Evolutionary conservation across 2,888 invertebrate genomes (phyloP).

Genomic region (Mantis religiosa): DNA sequence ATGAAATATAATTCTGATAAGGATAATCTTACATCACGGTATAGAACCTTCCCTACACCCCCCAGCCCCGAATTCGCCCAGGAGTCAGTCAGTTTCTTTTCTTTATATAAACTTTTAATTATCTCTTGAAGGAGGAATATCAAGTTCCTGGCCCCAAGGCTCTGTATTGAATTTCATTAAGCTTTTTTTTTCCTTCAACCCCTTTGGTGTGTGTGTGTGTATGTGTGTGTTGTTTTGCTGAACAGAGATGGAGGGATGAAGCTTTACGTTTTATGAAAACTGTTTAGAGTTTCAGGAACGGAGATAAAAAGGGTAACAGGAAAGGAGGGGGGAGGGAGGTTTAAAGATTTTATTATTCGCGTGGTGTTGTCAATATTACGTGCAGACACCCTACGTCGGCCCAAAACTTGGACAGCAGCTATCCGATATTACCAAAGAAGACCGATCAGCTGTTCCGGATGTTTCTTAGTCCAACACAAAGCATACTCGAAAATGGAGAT

Average conservation of each 20-base stretch:
- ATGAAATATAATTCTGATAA: not conserved
- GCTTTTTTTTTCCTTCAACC: not conserved
- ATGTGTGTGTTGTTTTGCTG: not conserved
- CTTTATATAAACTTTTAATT: slow-evolving; percentile 26
- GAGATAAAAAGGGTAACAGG: not conserved
- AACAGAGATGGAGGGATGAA: not conserved
- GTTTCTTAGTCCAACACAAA: not conserved
- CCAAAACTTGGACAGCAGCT: not conserved
- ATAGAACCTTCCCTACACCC: no score
- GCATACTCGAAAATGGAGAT: no score
- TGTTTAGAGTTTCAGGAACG: not conserved
- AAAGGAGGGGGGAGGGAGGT: not conserved
- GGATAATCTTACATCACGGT: no score
- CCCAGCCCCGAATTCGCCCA: not conserved
- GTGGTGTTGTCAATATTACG: not conserved
- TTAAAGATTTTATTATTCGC: slow-evolving; percentile 1
- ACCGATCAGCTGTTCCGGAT: not conserved
- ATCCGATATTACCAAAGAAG: not conserved
- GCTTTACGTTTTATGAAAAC: not conserved
- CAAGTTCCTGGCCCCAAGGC: slow-evolving; percentile 18
- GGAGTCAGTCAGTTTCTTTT: not conserved
- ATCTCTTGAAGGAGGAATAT: slow-evolving; percentile 22
- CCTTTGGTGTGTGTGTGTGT: not conserved
- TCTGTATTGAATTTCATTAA: slow-evolving; percentile 26
- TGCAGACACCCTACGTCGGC: not conserved